A percentile compares a stretch with the other conserved stretches of the same genome.
Conservation (phyloP, 2,797 vertebrate genomes). For the Streptopelia turtur region DNA sequence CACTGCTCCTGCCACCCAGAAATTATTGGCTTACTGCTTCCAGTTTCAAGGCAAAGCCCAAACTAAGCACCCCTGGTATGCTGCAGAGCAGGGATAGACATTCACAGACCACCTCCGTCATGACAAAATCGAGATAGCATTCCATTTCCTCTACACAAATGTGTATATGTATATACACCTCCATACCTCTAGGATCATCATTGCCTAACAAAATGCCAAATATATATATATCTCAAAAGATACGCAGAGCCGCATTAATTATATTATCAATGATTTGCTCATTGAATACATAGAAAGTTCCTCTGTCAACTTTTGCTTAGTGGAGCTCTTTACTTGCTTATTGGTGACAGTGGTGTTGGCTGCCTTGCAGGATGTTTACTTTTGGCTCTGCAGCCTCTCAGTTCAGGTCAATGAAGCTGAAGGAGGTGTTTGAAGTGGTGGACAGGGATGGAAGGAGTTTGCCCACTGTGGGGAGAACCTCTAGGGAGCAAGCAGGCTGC, state of each 20-base stretch:
- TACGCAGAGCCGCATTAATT: background rate
- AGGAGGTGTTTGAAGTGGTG: background rate
- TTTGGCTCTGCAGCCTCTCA: background rate
- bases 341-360: no score
- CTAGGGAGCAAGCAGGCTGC: background rate
- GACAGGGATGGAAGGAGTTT: background rate
- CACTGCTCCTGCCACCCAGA: slow-evolving; percentile 71
- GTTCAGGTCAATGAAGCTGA: background rate
- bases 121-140: background rate
- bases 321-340: background rate
- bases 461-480: background rate
- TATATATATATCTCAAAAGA: background rate
- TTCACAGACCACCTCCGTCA: background rate
- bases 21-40: slow-evolving; percentile 80
- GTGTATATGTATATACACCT: background rate
- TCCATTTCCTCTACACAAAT: background rate
- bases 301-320: background rate
- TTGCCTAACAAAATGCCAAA: background rate
- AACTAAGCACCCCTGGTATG: slow-evolving; percentile 62
- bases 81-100: background rate
- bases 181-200: background rate
- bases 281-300: background rate
- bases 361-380: background rate
- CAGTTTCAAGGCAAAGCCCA: slow-evolving; percentile 74
- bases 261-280: background rate